A percentile compares a stretch with the other conserved stretches of the same genome.
These are phyloP conservation scores for Heterochromis multidens DNA, from an alignment of 2,113 vertebrate genomes.

Conservation along the genomic window DNA sequence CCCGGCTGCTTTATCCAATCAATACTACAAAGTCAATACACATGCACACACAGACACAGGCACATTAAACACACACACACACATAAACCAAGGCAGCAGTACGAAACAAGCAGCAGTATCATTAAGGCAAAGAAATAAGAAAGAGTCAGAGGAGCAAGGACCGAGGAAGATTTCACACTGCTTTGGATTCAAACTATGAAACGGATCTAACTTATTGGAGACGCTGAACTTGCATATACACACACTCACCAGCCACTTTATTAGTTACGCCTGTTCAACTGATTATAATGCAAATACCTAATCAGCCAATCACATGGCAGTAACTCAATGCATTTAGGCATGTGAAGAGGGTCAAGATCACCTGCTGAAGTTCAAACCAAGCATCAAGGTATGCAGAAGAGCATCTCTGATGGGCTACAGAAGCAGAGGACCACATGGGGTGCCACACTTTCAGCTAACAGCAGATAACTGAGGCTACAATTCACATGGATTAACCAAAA, in stretches of 20 bases:
- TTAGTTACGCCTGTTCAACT: background rate
- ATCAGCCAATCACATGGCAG: background rate
- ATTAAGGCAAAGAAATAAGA: background rate
- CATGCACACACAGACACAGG: background rate
- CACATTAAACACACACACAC: background rate
- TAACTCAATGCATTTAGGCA: background rate
- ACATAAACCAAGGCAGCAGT: background rate
- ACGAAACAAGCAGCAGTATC: constrained; percentile 14
- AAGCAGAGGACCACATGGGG: background rate
- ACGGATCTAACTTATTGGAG: background rate
- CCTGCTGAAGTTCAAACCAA: background rate
- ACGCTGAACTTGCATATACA: background rate
- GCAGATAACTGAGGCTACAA: background rate
- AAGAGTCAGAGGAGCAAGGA: background rate
- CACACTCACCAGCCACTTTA: background rate
- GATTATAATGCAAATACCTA: background rate
- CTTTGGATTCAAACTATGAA: background rate
- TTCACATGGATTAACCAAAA: background rate
- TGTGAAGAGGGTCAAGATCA: background rate
- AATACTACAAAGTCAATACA: constrained; percentile 51
- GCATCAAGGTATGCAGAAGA: background rate
- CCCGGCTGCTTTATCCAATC: constrained; percentile 49
- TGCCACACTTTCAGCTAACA: background rate
- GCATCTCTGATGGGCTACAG: background rate
- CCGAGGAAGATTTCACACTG: background rate